These are phyloP conservation scores for Tamandua tetradactyla DNA, from an alignment of 2,797 vertebrate genomes.

Conservation along the genomic window DNA sequence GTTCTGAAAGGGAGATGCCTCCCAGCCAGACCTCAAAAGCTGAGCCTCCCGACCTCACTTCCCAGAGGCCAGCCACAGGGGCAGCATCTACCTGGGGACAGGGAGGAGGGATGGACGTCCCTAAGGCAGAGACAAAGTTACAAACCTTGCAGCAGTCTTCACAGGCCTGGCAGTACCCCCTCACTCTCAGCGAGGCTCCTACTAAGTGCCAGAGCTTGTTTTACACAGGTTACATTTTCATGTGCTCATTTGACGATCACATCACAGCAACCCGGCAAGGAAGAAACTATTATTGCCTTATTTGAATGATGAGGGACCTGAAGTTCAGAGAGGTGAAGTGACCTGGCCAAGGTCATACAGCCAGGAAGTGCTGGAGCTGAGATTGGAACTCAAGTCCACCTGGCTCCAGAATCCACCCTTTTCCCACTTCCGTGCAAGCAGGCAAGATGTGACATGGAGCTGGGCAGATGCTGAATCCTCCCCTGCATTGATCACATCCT, in stretches of 20 bases:
- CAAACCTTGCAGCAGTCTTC: background rate
- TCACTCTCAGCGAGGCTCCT: no score
- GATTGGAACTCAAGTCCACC: background rate
- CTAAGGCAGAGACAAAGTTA: background rate
- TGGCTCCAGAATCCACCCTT: background rate
- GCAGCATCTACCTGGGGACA: background rate
- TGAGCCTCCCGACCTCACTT: background rate
- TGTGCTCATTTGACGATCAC: background rate
- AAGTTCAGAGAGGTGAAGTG: slow-evolving; percentile 16
- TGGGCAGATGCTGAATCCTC: rapidly evolving
- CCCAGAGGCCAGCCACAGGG: background rate
- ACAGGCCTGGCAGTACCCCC: rapidly evolving
- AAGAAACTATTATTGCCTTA: background rate
- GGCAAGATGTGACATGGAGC: rapidly evolving
- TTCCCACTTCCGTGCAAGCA: background rate
- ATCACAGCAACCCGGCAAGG: background rate
- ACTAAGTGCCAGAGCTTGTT: background rate
- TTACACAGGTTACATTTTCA: background rate
- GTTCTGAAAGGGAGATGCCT: background rate
- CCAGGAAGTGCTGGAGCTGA: background rate
- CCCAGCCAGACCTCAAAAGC: background rate
- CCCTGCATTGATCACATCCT: rapidly evolving
- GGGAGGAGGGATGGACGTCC: background rate
- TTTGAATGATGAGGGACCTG: background rate
- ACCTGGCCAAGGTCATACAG: background rate